Conservation (phyloP, 2,888 invertebrate species). For the Drepana falcataria region DNA sequence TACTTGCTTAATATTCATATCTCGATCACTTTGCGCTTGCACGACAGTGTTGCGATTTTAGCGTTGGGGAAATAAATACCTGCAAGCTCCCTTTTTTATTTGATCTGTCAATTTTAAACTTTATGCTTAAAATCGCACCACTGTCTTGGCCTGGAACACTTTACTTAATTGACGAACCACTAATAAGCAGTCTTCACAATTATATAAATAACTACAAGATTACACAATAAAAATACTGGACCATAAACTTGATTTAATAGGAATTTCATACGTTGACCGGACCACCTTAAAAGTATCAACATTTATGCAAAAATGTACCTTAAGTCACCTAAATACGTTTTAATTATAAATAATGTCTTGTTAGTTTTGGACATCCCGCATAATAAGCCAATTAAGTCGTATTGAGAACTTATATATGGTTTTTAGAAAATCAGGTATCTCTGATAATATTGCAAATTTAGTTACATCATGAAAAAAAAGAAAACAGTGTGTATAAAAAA, state of each 20-base stretch:
- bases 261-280: conserved; percentile 46
- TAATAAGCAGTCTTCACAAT: conserved; percentile 70
- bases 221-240: conserved; percentile 70
- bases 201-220: conserved; percentile 46
- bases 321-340: conserved; percentile 3
- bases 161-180: conserved; percentile 70
- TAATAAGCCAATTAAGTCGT: no score
- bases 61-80: background rate
- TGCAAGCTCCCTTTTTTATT: no score
- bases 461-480: no score
- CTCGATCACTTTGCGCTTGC: background rate
- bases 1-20: background rate
- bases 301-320: conserved; percentile 27
- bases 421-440: conserved; percentile 16
- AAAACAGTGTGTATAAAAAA: no score
- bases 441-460: no score
- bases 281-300: conserved; percentile 8
- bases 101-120: no score
- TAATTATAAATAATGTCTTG: background rate
- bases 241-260: conserved; percentile 71
- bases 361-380: no score
- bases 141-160: conserved; percentile 29
- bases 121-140: conserved; percentile 21
- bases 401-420: no score
- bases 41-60: background rate